Base-by-base conservation (phyloP, 1,140 invertebrate genomes). In the Sminthurides bifidus region DNA sequence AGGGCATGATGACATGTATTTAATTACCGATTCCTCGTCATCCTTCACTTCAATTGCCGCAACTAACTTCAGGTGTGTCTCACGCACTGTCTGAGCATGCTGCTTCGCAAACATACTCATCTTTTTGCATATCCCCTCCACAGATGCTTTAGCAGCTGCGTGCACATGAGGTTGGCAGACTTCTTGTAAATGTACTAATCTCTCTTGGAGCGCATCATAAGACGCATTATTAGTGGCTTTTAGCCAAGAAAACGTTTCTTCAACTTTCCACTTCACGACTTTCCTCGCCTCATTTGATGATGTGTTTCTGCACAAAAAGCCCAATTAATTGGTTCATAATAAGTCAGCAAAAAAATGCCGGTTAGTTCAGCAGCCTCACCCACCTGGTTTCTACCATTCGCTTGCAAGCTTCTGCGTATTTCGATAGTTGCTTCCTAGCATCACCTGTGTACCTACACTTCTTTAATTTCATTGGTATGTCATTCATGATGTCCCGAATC, bases 401-500 rank as follows among this genome's bases (percentile, higher is more conserved):
- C 68, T 96, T 96, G 0, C 92, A 92, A 6, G 92, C 91, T 71
- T 98, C 92, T 0, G 92, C 92, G 71, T 95, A 97, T 37, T 87
- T 80, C 6, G 88, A 91, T 1, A 98, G 72, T 68, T 96, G 92
- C 71, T 95, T 95, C n/a, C 92, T 76, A 0, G 92, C 92, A 74
- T 98, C 92, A 4, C 86, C 88, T 6, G 89, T 92, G 68, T 90
- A 95, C 71, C 94, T 95, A 10, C 92, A 91, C 69, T 89, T 83
- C 5, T 90, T 80, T 40, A 97, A 77, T 74, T 94, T 95, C 29
- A 98, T 90, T 0, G 93, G 93, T 66, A 98, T 93, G 70, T 97
- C 92, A 71, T 94, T 92, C 90, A 98, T 95, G 27, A 98, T 94
- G 75, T 96, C 93, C 52, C 87, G 81, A 71, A 92, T 94, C 91